Percentiles rank a stretch among this genome's conserved stretches.
phyloP scores from a whole-genome alignment of 53 echinoderm and acorn worm genomes.

The Echinarachnius parma region DNA sequence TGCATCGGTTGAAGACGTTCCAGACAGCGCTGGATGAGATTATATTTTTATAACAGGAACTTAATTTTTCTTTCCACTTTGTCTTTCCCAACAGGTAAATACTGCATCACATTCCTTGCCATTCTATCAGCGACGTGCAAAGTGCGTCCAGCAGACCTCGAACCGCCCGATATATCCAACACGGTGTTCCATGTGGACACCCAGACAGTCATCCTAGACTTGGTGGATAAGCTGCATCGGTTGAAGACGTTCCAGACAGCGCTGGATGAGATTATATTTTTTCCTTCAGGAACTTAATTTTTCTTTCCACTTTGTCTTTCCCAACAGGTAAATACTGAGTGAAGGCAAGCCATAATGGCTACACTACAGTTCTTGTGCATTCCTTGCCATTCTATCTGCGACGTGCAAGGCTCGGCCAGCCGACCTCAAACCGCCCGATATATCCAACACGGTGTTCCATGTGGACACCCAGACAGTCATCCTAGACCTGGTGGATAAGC shows the following conservation, averaged over 20 bases:
- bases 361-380: too few species aligned
- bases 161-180: constrained; percentile 18
- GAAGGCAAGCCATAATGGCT: too few species aligned
- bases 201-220: not conserved
- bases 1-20: constrained; percentile 16
- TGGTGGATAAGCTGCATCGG: constrained; percentile 28
- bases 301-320: too few species aligned
- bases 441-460: constrained; percentile 27
- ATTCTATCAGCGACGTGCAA: constrained; percentile 12
- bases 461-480: constrained; percentile 1
- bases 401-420: constrained; percentile 35
- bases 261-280: too few species aligned
- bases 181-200: constrained; percentile 13
- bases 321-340: too few species aligned
- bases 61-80: too few species aligned
- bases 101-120: constrained; percentile 10
- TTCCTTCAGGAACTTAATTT: too few species aligned
- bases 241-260: too few species aligned
- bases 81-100: too few species aligned
- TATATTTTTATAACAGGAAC: too few species aligned
- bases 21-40: too few species aligned
- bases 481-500: constrained; percentile 17
- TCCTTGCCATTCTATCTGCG: constrained; percentile 5
- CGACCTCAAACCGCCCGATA: constrained; percentile 3
- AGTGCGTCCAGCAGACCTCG: constrained; percentile 25